Conservation (phyloP, 2,888 invertebrate genomes). For the Drosophila aldrichi region DNA sequence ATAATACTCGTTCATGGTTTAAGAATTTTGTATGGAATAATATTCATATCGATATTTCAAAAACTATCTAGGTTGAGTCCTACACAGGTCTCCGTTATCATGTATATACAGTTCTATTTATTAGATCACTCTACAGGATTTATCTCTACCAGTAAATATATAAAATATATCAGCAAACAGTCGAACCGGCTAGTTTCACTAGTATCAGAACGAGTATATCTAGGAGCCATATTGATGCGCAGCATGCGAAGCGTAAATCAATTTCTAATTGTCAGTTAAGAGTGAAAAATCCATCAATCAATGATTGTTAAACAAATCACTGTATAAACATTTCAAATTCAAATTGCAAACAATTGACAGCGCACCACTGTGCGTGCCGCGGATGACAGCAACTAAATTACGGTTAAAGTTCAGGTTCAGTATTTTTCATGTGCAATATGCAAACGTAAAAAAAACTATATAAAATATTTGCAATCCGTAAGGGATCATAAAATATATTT, state of each 20-base stretch:
- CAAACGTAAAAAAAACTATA: slow-evolving; percentile 17
- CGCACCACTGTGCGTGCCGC: slow-evolving; percentile 30
- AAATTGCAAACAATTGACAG: not conserved
- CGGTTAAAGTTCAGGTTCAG: slow-evolving; percentile 50
- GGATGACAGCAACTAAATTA: not conserved
- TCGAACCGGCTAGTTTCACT: not conserved
- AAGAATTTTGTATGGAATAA: not conserved
- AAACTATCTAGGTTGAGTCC: too few species aligned
- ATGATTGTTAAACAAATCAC: not conserved
- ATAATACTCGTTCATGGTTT: not conserved
- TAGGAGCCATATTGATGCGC: slow-evolving; percentile 21
- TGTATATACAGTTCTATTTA: not conserved
- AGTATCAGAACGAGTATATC: not conserved
- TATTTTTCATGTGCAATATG: slow-evolving; percentile 19
- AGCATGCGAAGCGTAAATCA: not conserved
- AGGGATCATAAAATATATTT: slow-evolving; percentile 42
- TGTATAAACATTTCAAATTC: not conserved
- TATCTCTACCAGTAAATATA: not conserved
- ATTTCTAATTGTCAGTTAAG: slow-evolving; percentile 29
- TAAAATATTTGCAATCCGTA: slow-evolving; percentile 40
- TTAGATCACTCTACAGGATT: not conserved
- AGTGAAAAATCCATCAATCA: slow-evolving; percentile 22
- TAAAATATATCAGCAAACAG: not conserved
- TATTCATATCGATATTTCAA: rapidly evolving
- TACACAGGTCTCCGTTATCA: not conserved